These are phyloP conservation scores for Formica exsecta DNA, from an alignment of 1,140 invertebrate genomes.

Conservation along the genomic window DNA sequence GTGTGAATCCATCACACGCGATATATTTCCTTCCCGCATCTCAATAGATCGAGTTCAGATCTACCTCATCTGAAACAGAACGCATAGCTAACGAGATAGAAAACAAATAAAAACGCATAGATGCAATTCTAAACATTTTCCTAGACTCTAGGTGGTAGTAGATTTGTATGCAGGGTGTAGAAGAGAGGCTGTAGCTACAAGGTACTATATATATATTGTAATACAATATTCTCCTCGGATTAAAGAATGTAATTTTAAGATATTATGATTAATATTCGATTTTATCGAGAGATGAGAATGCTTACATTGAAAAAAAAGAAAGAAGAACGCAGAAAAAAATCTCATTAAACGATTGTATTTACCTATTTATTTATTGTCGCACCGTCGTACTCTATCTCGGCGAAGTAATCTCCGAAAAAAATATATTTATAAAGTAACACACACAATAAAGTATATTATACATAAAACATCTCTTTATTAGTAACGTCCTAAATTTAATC, in stretches of 20 bases:
- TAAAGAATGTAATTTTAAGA: constrained; percentile 66
- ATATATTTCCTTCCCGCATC: constrained; percentile 31
- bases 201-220: constrained; percentile 64
- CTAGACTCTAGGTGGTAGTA: constrained; percentile 75
- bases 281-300: constrained; percentile 43
- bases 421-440: constrained; percentile 60
- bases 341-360: constrained; percentile 43
- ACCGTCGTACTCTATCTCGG: constrained; percentile 52
- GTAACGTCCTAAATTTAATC: constrained; percentile 10
- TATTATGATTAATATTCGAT: constrained; percentile 68
- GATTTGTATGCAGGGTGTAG: constrained; percentile 75
- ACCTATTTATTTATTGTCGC: constrained; percentile 61
- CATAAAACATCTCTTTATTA: constrained; percentile 16
- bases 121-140: constrained; percentile 60
- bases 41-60: constrained; percentile 68
- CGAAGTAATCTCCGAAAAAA: constrained; percentile 55
- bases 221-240: constrained; percentile 57
- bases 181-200: constrained; percentile 79
- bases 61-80: constrained; percentile 77
- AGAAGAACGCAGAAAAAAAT: constrained; percentile 30
- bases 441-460: constrained; percentile 60
- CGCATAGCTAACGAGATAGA: constrained; percentile 38
- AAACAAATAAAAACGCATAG: constrained; percentile 51
- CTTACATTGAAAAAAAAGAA: constrained; percentile 50
- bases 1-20: too few relatives aligned